Percentiles rank a stretch among this genome's conserved stretches.
Evolutionary conservation across 2,113 vertebrate genomes (phyloP).

Genomic region (Monopterus albus): DNA sequence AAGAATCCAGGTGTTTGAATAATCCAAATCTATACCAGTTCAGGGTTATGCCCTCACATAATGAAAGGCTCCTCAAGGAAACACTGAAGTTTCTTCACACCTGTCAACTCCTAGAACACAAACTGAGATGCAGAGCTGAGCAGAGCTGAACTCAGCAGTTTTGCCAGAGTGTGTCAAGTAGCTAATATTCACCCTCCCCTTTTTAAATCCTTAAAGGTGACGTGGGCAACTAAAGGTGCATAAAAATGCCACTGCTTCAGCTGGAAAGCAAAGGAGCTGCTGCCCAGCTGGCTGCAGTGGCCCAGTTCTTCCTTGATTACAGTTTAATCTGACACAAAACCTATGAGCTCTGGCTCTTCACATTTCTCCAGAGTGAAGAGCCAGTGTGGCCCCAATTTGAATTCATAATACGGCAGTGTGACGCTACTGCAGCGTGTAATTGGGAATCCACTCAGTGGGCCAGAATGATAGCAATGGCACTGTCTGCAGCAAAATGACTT

Average conservation of each 20-base stretch:
- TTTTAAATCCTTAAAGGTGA: constrained; percentile 17
- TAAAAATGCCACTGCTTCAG: constrained; percentile 12
- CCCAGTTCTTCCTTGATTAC: constrained; percentile 58
- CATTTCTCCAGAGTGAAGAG: constrained; percentile 41
- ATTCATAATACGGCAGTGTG: constrained; percentile 66
- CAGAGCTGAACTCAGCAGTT: constrained; percentile 38
- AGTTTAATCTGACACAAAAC: constrained; percentile 49
- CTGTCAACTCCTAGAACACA: constrained; percentile 34
- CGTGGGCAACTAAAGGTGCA: not conserved
- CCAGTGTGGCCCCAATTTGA: constrained; percentile 57
- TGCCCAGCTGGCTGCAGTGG: constrained; percentile 59
- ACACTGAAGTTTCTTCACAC: constrained; percentile 11
- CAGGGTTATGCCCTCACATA: constrained; percentile 22
- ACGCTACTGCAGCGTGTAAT: constrained; percentile 81
- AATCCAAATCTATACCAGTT: not conserved
- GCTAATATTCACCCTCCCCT: not conserved
- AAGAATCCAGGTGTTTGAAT: not conserved
- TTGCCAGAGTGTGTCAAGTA: constrained; percentile 23
- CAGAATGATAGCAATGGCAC: constrained; percentile 69
- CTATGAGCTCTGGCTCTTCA: constrained; percentile 39
- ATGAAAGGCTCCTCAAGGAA: constrained; percentile 33
- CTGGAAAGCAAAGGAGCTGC: constrained; percentile 15
- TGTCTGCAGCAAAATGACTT: constrained; percentile 52
- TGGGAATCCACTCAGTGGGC: constrained; percentile 65
- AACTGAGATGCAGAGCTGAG: constrained; percentile 23